Base-by-base conservation (phyloP, 1,140 invertebrate genomes). In the Araneus ventricosus region DNA sequence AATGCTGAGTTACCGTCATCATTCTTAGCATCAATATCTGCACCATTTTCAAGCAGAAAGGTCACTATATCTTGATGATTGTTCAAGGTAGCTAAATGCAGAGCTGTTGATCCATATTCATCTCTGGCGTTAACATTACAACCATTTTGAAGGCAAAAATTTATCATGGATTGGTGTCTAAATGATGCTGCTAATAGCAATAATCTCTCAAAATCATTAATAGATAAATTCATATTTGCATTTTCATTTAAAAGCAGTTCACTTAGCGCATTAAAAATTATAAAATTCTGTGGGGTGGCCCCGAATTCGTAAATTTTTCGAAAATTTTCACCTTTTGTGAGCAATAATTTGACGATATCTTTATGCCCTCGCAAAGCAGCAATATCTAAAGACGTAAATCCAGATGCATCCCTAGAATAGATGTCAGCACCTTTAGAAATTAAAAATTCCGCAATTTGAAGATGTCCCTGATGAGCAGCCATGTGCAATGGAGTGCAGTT, bases 351-450 rank as follows among this genome's bases (percentile, higher is more conserved):
- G 24, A 95, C 95, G 2, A 96, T 95, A 93, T 95, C 95, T 24
- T 95, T 95, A 88, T 95, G 95, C 2, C 95, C 95, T 70, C n/a
- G 3, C 20, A 24, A 14, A 14, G 61, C 97, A 24, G 97, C 97
- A 95, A 24, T 59, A 27, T 41, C 0, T 39, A 88, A 67, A 22
- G 87, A 4, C 45, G 87, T 63, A 20, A 6, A 22, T 14, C 17
- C 57, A 24, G 0, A 20, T 3, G 30, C 17, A 41, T 90, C 22
- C 59, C 20, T 80, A 3, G 45, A 39, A 37, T 41, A 8, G 20
- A 90, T 39, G 57, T 80, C 75, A n/a, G 67, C 70, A 8, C 80
- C 59, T 34, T 90, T 34, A 27, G n/a, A 34, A 30, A 80, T 30
- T 22, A 90, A 75, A 45, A 80, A 20, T 10, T 80, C 39, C 10